These are phyloP conservation scores for Zaprionus obscuricornis DNA, from an alignment of 2,888 invertebrate species.

Conservation along the genomic window DNA sequence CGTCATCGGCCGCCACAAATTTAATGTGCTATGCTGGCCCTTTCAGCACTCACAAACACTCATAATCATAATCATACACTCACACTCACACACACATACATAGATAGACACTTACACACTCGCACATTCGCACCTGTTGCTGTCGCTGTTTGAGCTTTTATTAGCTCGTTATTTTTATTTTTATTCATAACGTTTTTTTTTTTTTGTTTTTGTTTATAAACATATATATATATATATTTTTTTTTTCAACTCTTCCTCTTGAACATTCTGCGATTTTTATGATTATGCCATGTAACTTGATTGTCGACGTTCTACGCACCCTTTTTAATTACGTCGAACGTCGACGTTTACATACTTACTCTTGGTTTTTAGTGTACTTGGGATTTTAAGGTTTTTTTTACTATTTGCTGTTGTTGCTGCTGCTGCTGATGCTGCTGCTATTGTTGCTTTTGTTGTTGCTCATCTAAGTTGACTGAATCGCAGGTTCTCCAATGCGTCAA, in stretches of 20 bases:
- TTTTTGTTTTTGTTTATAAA: slow-evolving; percentile 1
- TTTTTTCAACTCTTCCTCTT: too few species aligned
- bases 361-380: slow-evolving; percentile 4
- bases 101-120: slow-evolving; percentile 3
- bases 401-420: too few species aligned
- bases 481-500: slow-evolving; percentile 48
- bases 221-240: neutral
- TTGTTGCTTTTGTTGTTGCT: neutral
- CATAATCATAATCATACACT: slow-evolving; percentile 6
- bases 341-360: slow-evolving; percentile 31
- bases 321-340: slow-evolving; percentile 64
- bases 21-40: slow-evolving; percentile 45
- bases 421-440: too few species aligned
- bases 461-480: slow-evolving; percentile 7
- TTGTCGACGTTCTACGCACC: slow-evolving; percentile 52
- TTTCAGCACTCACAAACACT: slow-evolving; percentile 30
- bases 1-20: slow-evolving; percentile 61
- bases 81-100: slow-evolving; percentile 10
- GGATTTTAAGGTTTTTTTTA: too few species aligned
- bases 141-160: slow-evolving; percentile 51
- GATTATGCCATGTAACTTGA: slow-evolving; percentile 26
- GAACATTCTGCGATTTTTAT: too few species aligned
- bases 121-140: slow-evolving; percentile 60
- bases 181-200: slow-evolving; percentile 12
- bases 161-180: slow-evolving; percentile 70